phyloP scores from a whole-genome alignment of 2,797 vertebrate genomes.

The Oreonectes daqikongensis region DNA sequence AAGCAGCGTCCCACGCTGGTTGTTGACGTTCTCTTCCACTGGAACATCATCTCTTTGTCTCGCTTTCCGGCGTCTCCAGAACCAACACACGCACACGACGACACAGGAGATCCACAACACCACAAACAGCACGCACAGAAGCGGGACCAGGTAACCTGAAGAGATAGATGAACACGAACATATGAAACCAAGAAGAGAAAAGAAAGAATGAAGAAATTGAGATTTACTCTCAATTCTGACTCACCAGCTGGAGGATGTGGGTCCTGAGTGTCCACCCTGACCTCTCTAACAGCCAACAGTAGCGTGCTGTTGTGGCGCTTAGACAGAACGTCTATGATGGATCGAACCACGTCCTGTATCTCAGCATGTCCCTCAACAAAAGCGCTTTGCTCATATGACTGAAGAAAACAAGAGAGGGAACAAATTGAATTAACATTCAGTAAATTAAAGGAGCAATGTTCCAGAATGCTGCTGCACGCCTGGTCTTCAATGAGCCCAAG shows the following conservation, averaged over 20 bases:
- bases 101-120: conserved; percentile 89
- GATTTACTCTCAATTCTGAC: conserved; percentile 47
- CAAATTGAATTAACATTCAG: too few relatives aligned
- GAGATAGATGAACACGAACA: not conserved
- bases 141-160: conserved; percentile 86
- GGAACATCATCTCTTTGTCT: conserved; percentile 76
- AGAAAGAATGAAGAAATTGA: not conserved
- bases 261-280: conserved; percentile 85
- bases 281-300: conserved; percentile 88
- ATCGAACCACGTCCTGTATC: conserved; percentile 84
- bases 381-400: conserved; percentile 86
- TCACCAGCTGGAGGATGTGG: conserved; percentile 71
- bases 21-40: conserved; percentile 85
- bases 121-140: conserved; percentile 86
- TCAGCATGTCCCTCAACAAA: conserved; percentile 75
- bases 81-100: conserved; percentile 91
- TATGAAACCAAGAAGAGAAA: not conserved
- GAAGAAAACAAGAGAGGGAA: not conserved
- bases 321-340: conserved; percentile 84
- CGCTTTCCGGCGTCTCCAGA: conserved; percentile 91
- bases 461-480: too few relatives aligned
- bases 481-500: too few relatives aligned
- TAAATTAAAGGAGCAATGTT: too few relatives aligned
- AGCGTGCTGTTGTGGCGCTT: conserved; percentile 88
- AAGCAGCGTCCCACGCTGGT: conserved; percentile 88